A percentile compares a stretch with the other conserved stretches of the same genome.
phyloP scores from a whole-genome alignment of 2,888 invertebrate genomes.

The Cremastinae sp. region DNA sequence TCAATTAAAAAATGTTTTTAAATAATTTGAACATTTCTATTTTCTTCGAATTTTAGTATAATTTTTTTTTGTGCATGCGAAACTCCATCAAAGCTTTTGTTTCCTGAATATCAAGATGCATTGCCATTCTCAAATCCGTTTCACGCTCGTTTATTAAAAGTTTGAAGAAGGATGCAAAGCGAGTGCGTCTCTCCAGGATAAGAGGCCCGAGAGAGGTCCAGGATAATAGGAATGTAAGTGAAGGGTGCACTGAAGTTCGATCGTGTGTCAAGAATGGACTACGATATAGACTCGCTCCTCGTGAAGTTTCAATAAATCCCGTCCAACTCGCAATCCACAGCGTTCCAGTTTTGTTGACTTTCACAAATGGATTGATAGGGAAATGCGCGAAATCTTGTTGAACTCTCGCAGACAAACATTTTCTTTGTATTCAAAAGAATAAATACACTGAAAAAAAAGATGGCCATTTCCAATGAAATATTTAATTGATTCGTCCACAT shows the following conservation, averaged over 20 bases:
- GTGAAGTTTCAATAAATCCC: constrained; percentile 23
- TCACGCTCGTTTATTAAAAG: background rate
- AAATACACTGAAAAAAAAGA: no score
- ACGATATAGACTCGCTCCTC: background rate
- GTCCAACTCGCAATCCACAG: constrained; percentile 9
- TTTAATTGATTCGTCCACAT: no score
- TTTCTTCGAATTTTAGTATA: background rate
- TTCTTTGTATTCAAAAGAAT: no score
- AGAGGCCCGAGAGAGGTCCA: background rate
- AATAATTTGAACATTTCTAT: no score
- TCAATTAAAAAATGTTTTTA: no score
- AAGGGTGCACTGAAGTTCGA: constrained; percentile 15
- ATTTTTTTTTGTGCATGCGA: no score
- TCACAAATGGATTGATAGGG: background rate
- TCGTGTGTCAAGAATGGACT: background rate
- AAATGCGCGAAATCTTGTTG: background rate
- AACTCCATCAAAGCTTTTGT: no score
- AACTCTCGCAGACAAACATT: background rate
- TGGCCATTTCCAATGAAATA: no score
- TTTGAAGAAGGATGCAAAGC: no score
- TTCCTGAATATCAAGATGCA: constrained; percentile 20
- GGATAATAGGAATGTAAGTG: background rate
- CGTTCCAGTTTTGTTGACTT: constrained; percentile 20
- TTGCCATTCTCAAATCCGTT: background rate
- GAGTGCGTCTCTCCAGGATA: no score